phyloP scores from a whole-genome alignment of 2,797 vertebrate genomes.

The Garrulus glandarius region DNA sequence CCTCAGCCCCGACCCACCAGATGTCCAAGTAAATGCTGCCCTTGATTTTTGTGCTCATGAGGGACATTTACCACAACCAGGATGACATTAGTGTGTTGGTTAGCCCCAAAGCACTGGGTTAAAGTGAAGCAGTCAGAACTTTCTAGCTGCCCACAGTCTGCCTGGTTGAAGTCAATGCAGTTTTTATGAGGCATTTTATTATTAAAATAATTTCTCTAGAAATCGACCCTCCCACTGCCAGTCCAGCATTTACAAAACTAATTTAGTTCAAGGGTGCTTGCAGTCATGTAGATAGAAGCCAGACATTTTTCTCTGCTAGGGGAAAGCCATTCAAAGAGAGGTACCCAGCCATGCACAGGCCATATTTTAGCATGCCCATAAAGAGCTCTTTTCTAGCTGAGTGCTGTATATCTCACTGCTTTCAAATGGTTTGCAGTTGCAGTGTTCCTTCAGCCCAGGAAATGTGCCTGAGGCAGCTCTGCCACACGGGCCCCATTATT shows the following conservation, averaged over 20 bases:
- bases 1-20: background rate
- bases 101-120: background rate
- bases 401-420: background rate
- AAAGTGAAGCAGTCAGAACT: background rate
- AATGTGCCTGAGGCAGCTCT: background rate
- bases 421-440: background rate
- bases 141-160: background rate
- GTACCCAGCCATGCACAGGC: background rate
- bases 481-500: background rate
- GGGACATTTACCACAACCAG: background rate
- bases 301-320: background rate
- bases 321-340: background rate
- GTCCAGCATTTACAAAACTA: background rate
- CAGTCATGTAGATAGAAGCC: background rate
- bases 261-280: background rate
- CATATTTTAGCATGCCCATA: background rate
- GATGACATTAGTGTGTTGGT: background rate
- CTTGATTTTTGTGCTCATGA: background rate
- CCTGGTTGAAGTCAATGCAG: background rate
- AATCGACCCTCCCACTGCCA: background rate
- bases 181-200: constrained; percentile 26
- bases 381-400: background rate
- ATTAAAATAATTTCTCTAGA: background rate
- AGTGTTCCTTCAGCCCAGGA: background rate
- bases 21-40: background rate